Base-by-base conservation (phyloP, 2,888 invertebrate genomes). In the Drosophila ustulata region DNA sequence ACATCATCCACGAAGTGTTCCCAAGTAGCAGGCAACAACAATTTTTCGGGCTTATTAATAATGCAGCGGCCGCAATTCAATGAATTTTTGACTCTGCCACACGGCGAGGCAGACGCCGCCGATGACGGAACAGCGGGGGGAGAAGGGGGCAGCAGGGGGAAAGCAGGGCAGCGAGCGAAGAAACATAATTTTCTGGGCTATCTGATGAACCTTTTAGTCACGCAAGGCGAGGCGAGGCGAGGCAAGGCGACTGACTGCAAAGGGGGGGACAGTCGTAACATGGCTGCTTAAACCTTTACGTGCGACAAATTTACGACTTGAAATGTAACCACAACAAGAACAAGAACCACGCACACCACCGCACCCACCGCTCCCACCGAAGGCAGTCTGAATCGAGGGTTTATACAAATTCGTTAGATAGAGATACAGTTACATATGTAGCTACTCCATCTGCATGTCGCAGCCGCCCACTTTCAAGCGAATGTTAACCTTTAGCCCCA, bases 291-390 rank as follows among this genome's bases (percentile, higher is more conserved):
- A 88, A 89, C 89, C 89, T 85, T 84, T 82, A 89, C 89, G 87
- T 88, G 89, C 90, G 88, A 88, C 90, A 89, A 89, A 88, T 88
- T 88, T 90, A 90, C 91, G 91, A 89, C 89, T 88, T 82, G 73
- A 86, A 87, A 88, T 81, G 80, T 77, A 76, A 80, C 84, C 83
- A 76, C 77, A 77, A 64, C 68, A 76, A n/a, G 68, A 26, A 5
- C 28, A 53, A 25, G 37, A 51, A 13, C 37, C 39, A 18, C 52
- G 18, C 18, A 18, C 57, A 41, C 73, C 18, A 18, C 18, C 1
- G 18, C 18, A 18, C 18, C 18, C 18, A n/a, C n/a, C n/a, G n/a
- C n/a, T n/a, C n/a, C 61, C 37, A 6, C 30, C 6, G 30, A 30
- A 26, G n/a, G 8, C 34, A 51, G 13, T 18, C 23, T 45, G 56